These are phyloP conservation scores for Diplolepis rosae DNA, from an alignment of 2,888 invertebrate genomes.

Conservation along the genomic window DNA sequence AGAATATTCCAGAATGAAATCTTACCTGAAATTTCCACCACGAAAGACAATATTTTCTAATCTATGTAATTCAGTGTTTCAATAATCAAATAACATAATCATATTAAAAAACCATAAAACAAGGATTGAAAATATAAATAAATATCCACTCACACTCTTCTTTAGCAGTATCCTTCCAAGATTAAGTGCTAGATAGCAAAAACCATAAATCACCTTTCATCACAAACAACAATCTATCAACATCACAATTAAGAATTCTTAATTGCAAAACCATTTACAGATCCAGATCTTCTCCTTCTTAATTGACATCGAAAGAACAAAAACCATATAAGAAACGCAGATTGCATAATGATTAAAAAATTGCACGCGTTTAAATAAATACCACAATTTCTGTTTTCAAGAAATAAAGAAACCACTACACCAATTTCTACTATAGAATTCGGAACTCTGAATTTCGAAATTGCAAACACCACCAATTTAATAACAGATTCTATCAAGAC, in stretches of 20 bases:
- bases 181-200: neutral
- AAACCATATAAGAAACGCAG: neutral
- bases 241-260: neutral
- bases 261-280: neutral
- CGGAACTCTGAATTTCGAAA: neutral
- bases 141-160: neutral
- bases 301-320: neutral
- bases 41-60: too few relatives aligned
- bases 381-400: neutral
- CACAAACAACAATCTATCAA: neutral
- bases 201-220: neutral
- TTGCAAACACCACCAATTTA: neutral
- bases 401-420: neutral
- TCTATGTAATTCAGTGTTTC: too few relatives aligned
- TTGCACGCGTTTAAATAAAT: neutral
- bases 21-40: too few relatives aligned
- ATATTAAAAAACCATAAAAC: too few relatives aligned
- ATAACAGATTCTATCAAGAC: neutral
- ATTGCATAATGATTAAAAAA: neutral
- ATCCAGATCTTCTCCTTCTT: neutral
- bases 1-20: too few relatives aligned
- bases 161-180: neutral
- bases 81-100: too few relatives aligned
- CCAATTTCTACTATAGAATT: neutral
- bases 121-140: neutral